These are phyloP conservation scores for Pollicipes pollicipes DNA, from an alignment of 1,140 invertebrate species.

Conservation along the genomic window DNA sequence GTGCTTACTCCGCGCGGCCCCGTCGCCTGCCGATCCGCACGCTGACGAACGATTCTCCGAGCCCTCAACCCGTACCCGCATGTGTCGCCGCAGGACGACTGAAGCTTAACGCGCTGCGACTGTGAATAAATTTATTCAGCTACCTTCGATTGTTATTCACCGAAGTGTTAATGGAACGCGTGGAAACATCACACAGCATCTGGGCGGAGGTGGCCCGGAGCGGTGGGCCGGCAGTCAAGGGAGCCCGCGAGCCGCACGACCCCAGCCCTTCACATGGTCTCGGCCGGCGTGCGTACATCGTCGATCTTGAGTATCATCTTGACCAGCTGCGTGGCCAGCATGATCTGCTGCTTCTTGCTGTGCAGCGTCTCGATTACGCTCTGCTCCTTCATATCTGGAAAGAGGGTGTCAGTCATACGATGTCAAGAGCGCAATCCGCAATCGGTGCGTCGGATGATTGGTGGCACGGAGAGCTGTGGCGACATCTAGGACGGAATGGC, in stretches of 20 bases:
- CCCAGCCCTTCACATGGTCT: constrained; percentile 21
- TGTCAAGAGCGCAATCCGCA: constrained; percentile 20
- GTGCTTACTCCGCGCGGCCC: too few species aligned
- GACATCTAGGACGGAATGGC: constrained; percentile 1
- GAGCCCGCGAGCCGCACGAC: too few species aligned
- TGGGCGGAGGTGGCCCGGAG: not conserved
- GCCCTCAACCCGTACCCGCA: too few species aligned
- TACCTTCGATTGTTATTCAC: constrained; percentile 6
- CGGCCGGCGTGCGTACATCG: constrained; percentile 69
- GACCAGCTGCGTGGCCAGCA: constrained; percentile 88
- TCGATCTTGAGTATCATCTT: constrained; percentile 99
- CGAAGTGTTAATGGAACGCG: constrained; percentile 7
- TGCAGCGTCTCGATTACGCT: constrained; percentile 93
- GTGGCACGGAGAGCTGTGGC: not conserved
- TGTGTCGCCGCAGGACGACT: too few species aligned
- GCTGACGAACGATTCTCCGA: too few species aligned
- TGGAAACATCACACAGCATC: constrained; percentile 7
- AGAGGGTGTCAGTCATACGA: too few species aligned
- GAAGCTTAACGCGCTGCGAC: too few species aligned
- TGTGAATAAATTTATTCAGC: constrained; percentile 4
- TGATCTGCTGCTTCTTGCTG: constrained; percentile 93
- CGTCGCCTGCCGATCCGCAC: too few species aligned
- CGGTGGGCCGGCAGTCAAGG: too few species aligned
- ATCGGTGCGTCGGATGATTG: constrained; percentile 4
- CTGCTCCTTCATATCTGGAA: constrained; percentile 83